phyloP scores from a whole-genome alignment of 2,113 vertebrate species.

The Nerophis lumbriciformis region DNA sequence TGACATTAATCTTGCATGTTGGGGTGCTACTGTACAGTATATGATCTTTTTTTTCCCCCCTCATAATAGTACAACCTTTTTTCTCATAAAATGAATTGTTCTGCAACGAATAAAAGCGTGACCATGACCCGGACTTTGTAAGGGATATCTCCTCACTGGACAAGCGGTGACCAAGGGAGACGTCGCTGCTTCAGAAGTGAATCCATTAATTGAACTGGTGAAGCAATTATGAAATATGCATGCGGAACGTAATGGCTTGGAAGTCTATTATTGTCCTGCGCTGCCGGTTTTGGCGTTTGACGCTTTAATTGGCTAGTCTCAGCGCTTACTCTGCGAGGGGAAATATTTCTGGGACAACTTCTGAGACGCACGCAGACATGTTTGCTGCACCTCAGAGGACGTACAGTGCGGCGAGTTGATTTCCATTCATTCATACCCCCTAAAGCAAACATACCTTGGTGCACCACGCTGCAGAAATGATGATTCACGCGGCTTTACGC shows the following conservation, averaged over 20 bases:
- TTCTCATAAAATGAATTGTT: too few relatives aligned
- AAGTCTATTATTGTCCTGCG: constrained; percentile 61
- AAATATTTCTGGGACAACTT: constrained; percentile 66
- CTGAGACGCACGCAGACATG: constrained; percentile 23
- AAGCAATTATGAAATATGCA: constrained; percentile 63
- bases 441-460: background rate
- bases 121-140: too few relatives aligned
- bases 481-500: background rate
- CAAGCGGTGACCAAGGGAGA: constrained; percentile 36
- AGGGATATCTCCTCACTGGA: background rate
- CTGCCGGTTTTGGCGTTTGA: constrained; percentile 56
- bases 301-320: constrained; percentile 69
- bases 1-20: too few relatives aligned
- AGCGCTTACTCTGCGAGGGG: constrained; percentile 46
- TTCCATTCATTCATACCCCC: background rate
- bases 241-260: constrained; percentile 48
- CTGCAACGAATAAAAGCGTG: too few relatives aligned
- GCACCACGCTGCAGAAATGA: background rate
- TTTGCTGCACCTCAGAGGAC: background rate
- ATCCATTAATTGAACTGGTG: constrained; percentile 53
- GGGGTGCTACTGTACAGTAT: too few relatives aligned
- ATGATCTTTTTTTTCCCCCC: too few relatives aligned
- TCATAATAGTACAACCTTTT: too few relatives aligned
- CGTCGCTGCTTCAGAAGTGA: constrained; percentile 21
- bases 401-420: background rate